These are phyloP conservation scores for Ariolimax columbianus DNA, from an alignment of 2,888 invertebrate genomes.

Conservation along the genomic window DNA sequence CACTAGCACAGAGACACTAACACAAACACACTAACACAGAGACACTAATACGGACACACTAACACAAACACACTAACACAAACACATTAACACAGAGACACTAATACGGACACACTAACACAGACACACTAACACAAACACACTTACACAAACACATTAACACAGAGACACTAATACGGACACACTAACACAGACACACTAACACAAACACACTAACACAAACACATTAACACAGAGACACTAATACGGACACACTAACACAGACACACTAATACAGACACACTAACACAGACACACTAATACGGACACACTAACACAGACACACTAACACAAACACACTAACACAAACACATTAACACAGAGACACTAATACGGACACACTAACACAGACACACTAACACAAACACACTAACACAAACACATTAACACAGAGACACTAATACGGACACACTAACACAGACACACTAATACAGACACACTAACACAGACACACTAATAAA, in stretches of 20 bases:
- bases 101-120: background rate
- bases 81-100: background rate
- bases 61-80: background rate
- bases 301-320: background rate
- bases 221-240: background rate
- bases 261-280: background rate
- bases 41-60: background rate
- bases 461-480: background rate
- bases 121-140: background rate
- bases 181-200: no score
- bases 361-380: background rate
- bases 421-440: background rate
- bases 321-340: background rate
- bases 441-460: background rate
- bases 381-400: background rate
- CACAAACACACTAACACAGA: no score
- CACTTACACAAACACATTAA: background rate
- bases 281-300: background rate
- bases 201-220: no score
- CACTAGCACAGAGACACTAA: no score
- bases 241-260: background rate
- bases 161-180: no score
- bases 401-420: background rate
- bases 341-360: background rate
- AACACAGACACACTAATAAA: background rate